Base-by-base conservation (phyloP, 2,888 invertebrate species). In the Spodoptera exigua region DNA sequence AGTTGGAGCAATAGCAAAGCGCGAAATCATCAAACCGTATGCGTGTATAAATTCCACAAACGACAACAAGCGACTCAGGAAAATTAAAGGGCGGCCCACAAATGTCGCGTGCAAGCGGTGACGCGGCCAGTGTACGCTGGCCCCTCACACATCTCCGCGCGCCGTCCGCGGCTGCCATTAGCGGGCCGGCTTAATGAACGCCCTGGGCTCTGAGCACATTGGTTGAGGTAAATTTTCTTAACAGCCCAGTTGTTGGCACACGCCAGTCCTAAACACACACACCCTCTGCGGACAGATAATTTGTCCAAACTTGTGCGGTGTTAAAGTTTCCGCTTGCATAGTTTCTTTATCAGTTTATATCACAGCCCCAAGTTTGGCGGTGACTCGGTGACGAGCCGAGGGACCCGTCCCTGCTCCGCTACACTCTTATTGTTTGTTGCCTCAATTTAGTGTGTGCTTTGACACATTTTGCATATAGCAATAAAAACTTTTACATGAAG, bases 261-360 rank as follows among this genome's bases (percentile, higher is more conserved):
- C 74, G 73, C 76, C 67, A 67, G 81, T 84, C 89, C 89, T 89
- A 87, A 88, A 82, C 86, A 89, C 84, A 89, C 84, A 88, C 86
- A 82, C 81, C 81, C 80, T 76, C 73, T 70, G 76, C 76, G 76
- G 81, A 77, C 74, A 81, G 81, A 87, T 85, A 85, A 88, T 84
- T 88, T 88, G 85, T 84, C 79, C 79, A 74, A 84, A 87, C 76
- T 86, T 85, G 47, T 55, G 61, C 65, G 73, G 68, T 74, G 77
- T 71, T 77, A 79, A 81, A 85, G 78, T 85, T 84, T 78, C 73
- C 73, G 75, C 77, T 78, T 72, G 71, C 68, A 74, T 82, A 82
- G 85, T 82, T 86, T 83, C 85, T 83, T 86, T 83, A 85, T 85
- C 85, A 83, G 81, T 81, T 81, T 79, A 79, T 70, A 77, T 79